Conservation (phyloP, 30 jellyfish, hydroid and myxozoan species). For the Aurelia aurita complex sp. Pacific region DNA sequence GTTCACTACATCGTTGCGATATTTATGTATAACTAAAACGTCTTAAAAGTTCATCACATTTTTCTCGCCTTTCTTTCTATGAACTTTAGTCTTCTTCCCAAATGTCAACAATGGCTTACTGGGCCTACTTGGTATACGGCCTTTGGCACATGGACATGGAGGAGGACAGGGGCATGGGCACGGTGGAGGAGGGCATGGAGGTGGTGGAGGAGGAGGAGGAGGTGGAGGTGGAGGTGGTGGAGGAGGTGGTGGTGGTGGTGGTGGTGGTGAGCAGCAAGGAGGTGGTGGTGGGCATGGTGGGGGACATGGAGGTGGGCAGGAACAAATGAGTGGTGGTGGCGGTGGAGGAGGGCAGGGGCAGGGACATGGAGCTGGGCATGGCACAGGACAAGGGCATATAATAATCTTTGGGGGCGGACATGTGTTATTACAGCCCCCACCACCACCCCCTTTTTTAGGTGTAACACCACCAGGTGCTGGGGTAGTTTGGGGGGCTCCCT, state of each 20-base stretch:
- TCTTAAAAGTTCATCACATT: slow-evolving; percentile 16
- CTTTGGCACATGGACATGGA: slow-evolving; percentile 67
- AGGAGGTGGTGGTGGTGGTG: slow-evolving; percentile 63
- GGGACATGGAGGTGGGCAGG: slow-evolving; percentile 81
- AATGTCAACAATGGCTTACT: too few relatives aligned
- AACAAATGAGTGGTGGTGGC: slow-evolving; percentile 82
- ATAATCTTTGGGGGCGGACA: slow-evolving; percentile 73
- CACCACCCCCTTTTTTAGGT: slow-evolving; percentile 40
- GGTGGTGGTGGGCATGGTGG: slow-evolving; percentile 80
- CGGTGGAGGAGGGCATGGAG: slow-evolving; percentile 78
- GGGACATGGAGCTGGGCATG: slow-evolving; percentile 91
- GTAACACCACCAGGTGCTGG: slow-evolving; percentile 55
- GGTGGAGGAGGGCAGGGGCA: slow-evolving; percentile 97
- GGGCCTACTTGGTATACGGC: slow-evolving; percentile 38
- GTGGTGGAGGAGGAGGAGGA: slow-evolving; percentile 75
- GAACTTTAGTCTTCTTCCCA: slow-evolving; percentile 36
- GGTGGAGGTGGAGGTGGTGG: slow-evolving; percentile 81
- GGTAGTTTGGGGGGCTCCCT: slow-evolving; percentile 82
- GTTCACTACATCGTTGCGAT: too few relatives aligned
- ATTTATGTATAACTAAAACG: neutral
- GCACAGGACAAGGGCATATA: slow-evolving; percentile 80
- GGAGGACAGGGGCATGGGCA: slow-evolving; percentile 68
- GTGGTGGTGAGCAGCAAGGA: slow-evolving; percentile 55
- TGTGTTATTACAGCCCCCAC: slow-evolving; percentile 14
- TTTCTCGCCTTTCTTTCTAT: slow-evolving; percentile 23